Conservation (phyloP, 1,140 invertebrate genomes). For the Anoplophora glabripennis region DNA sequence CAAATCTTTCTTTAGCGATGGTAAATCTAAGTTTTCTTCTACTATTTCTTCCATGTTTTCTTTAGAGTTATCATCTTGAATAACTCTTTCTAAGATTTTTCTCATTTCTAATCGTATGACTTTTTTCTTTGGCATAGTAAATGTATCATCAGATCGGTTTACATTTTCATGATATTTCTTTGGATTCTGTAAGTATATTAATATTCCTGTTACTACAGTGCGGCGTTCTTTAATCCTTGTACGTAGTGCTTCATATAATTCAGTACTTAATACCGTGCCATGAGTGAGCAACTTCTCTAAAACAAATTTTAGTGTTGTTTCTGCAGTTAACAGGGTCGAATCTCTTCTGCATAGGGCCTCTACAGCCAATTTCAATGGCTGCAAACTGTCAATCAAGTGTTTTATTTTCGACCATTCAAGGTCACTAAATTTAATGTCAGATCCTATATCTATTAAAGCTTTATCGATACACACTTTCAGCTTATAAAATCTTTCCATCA, state of each 20-base stretch:
- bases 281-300: constrained; percentile 22
- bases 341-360: constrained; percentile 33
- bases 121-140: constrained; percentile 7
- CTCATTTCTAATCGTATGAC: constrained; percentile 11
- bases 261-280: constrained; percentile 14
- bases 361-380: constrained; percentile 29
- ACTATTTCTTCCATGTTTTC: constrained; percentile 11
- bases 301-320: constrained; percentile 31
- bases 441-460: constrained; percentile 31
- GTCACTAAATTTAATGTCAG: constrained; percentile 24
- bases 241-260: constrained; percentile 7
- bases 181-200: constrained; percentile 12
- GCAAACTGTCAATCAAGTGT: constrained; percentile 22
- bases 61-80: constrained; percentile 7
- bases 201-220: constrained; percentile 13
- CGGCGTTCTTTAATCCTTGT: constrained; percentile 8
- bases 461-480: constrained; percentile 30
- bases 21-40: constrained; percentile 7
- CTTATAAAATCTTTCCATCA: constrained; percentile 24
- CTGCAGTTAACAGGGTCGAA: constrained; percentile 29
- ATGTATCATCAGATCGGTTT: constrained; percentile 9
- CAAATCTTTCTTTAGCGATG: constrained; percentile 8
- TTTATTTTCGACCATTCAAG: constrained; percentile 27
- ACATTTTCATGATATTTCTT: no score
- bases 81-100: no score